Conservation (phyloP, 2,888 invertebrate species). For the Elmis aenea region DNA sequence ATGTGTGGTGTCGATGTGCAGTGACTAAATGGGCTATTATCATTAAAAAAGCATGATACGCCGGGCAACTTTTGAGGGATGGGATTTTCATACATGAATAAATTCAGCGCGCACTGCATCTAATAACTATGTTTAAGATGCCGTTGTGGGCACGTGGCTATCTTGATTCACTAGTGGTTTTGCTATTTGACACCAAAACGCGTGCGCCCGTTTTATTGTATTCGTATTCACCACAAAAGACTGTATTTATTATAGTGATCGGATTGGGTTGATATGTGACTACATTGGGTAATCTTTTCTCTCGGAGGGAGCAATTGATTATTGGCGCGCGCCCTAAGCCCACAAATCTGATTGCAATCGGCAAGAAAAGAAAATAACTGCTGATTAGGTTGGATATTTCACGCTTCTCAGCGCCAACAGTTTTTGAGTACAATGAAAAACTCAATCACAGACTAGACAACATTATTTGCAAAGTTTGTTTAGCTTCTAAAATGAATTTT, state of each 20-base stretch:
- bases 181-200: slow-evolving; percentile 41
- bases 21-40: no score
- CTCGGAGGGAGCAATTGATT: slow-evolving; percentile 29
- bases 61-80: no score
- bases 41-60: no score
- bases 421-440: no score
- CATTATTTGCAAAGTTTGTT: no score
- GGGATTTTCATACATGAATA: no score
- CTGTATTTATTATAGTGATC: slow-evolving; percentile 35
- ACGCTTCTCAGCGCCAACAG: slow-evolving; percentile 13
- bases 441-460: no score
- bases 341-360: slow-evolving; percentile 31
- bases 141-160: slow-evolving; percentile 20
- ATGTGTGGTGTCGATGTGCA: no score
- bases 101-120: no score
- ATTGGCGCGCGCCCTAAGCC: slow-evolving; percentile 26
- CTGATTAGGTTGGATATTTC: slow-evolving; percentile 20
- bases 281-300: slow-evolving; percentile 28
- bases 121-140: slow-evolving; percentile 22
- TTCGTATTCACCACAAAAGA: slow-evolving; percentile 42
- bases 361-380: slow-evolving; percentile 23
- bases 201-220: slow-evolving; percentile 45
- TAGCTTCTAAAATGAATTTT: no score
- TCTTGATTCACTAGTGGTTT: slow-evolving; percentile 24
- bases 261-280: slow-evolving; percentile 37